Evolutionary conservation across 2,113 vertebrate species (phyloP).

Genomic region (Phalacrocorax aristotelis): DNA sequence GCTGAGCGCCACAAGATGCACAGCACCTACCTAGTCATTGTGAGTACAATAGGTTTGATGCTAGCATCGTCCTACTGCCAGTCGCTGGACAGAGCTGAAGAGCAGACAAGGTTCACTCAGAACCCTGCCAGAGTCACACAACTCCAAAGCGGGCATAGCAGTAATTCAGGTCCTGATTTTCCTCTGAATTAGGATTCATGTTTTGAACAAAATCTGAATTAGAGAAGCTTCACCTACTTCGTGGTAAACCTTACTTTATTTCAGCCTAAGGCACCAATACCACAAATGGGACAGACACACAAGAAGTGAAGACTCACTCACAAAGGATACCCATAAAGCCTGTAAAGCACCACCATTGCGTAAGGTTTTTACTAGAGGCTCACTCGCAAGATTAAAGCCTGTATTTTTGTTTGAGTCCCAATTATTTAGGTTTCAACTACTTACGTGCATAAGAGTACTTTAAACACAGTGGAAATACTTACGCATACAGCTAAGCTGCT

Average conservation of each 20-base stretch:
- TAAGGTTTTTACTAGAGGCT: neutral
- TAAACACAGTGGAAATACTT: neutral
- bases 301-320: neutral
- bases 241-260: neutral
- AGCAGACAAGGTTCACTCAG: neutral
- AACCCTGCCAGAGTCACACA: neutral
- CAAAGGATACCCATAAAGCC: neutral
- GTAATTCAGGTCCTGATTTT: neutral
- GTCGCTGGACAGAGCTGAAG: neutral
- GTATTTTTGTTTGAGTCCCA: neutral
- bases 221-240: neutral
- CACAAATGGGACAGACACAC: neutral
- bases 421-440: neutral
- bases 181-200: neutral
- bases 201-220: neutral
- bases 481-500: neutral
- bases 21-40: neutral
- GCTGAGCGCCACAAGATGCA: neutral
- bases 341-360: neutral
- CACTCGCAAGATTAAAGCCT: neutral
- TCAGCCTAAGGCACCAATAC: neutral
- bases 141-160: accelerated
- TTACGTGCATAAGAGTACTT: accelerated
- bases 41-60: neutral
- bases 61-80: neutral